Base-by-base conservation (phyloP, 2,113 vertebrate species). In the Cisticola juncidis region DNA sequence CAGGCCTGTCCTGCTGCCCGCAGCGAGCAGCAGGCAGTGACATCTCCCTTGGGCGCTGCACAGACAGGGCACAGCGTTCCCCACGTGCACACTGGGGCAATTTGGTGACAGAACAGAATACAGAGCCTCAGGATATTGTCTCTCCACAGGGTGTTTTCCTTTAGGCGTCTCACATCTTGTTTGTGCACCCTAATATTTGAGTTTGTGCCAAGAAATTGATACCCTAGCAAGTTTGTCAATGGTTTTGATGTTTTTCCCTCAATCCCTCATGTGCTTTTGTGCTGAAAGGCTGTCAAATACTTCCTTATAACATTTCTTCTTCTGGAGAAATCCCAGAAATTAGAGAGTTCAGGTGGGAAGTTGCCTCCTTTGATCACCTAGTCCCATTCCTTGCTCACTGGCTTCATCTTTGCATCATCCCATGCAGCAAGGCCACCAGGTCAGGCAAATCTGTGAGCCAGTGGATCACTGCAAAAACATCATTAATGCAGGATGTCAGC, bases 11-110 rank as follows among this genome's bases (percentile, higher is more conserved):
- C 58, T 23, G 4, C 83, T 36, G 6, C 24, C 11, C 9, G 4
- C 45, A 28, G 38, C 33, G 3, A 61, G 56, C n/a, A 5, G 7
- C 21, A 9, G 60, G 69, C 57, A 17, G 19, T 1, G 3, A 24
- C 28, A 4, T 3, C 66, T 51, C 68, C 47, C 20, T 51, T 8
- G 50, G 61, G 29, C 23, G 65, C 65, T 68, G 65, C 56, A 24
- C 38, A 38, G 53, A 4, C 51, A 35, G 36, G 45, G 16, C 35
- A 53, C 48, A 11, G 0, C 12, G 9, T 56, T 64, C 7, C 58
- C 40, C 4, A 0, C 1, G 1, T 8, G 35, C 21, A 12, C 6
- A 13, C 2, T 18, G 35, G 7, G 3, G 9, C 18, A 25, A 10
- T 5, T 21, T 14, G 26, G 35, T 17, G 50, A 11, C 19, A n/a